Percentiles rank a stretch among this genome's conserved stretches.
phyloP scores from a whole-genome alignment of 2,888 invertebrate species.

The Stramonita haemastoma region DNA sequence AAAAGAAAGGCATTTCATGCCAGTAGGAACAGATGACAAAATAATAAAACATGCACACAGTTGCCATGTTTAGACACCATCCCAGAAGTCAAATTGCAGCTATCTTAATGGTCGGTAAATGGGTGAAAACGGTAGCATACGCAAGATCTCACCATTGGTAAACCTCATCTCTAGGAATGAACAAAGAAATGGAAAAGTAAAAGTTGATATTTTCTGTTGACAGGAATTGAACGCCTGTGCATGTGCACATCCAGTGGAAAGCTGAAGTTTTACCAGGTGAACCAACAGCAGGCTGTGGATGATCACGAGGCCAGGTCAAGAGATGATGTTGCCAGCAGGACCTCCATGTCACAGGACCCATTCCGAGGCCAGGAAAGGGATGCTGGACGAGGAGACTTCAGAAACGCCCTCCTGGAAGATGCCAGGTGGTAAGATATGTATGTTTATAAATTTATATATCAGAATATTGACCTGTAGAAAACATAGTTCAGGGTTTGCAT shows the following conservation, averaged over 20 bases:
- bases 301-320: background rate
- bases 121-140: too few relatives aligned
- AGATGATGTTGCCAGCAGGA: background rate
- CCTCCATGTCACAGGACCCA: conserved; percentile 9
- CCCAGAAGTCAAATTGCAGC: too few relatives aligned
- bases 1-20: too few relatives aligned
- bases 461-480: background rate
- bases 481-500: background rate
- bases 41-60: too few relatives aligned
- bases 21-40: too few relatives aligned
- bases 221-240: conserved; percentile 89
- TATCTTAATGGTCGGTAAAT: too few relatives aligned
- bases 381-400: conserved; percentile 45
- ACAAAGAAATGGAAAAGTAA: too few relatives aligned
- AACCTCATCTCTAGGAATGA: too few relatives aligned
- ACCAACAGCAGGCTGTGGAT: conserved; percentile 52
- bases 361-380: conserved; percentile 29
- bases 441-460: background rate
- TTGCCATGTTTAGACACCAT: too few relatives aligned
- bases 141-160: too few relatives aligned
- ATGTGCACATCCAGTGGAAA: conserved; percentile 89
- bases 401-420: conserved; percentile 33
- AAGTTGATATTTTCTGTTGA: conserved; percentile 29
- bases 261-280: conserved; percentile 83
- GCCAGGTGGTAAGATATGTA: conserved; percentile 3